These are phyloP conservation scores for Carollia perspicillata DNA, from an alignment of 2,113 vertebrate genomes.

Conservation along the genomic window DNA sequence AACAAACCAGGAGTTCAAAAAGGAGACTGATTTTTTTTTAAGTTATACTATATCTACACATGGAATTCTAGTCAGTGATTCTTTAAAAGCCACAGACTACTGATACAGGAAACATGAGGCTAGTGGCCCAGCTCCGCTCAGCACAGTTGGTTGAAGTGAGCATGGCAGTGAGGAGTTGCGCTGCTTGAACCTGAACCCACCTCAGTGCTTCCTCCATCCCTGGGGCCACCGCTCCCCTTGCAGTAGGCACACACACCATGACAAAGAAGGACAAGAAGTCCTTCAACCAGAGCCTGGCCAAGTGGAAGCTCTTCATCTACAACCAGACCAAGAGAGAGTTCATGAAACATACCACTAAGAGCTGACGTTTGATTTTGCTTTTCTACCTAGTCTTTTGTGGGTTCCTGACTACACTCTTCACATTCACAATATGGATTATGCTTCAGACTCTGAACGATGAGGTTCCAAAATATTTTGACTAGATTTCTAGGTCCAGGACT, in stretches of 20 bases:
- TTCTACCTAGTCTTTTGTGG: slow-evolving; percentile 97
- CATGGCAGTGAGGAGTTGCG: too few relatives aligned
- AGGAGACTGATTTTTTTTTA: neutral
- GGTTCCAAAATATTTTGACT: slow-evolving; percentile 91
- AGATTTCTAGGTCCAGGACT: slow-evolving; percentile 90
- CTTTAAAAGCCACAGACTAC: neutral
- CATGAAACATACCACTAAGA: too few relatives aligned
- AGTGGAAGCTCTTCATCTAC: too few relatives aligned
- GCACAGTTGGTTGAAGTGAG: too few relatives aligned
- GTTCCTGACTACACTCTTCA: slow-evolving; percentile 94
- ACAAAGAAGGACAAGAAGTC: too few relatives aligned
- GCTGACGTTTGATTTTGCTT: slow-evolving; percentile 58
- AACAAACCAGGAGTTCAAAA: neutral
- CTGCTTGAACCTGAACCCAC: too few relatives aligned
- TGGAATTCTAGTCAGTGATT: neutral
- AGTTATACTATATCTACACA: neutral
- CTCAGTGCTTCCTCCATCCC: too few relatives aligned
- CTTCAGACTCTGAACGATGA: slow-evolving; percentile 93
- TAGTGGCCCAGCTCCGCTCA: too few relatives aligned
- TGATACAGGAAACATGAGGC: neutral
- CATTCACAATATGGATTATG: slow-evolving; percentile 97
- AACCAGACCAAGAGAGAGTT: too few relatives aligned
- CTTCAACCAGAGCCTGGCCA: too few relatives aligned
- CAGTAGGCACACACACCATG: too few relatives aligned
- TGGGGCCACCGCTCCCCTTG: too few relatives aligned